A percentile compares a stretch with the other conserved stretches of the same genome.
These are phyloP conservation scores for Drosophila auraria DNA, from an alignment of 1,140 invertebrate species.

Conservation along the genomic window DNA sequence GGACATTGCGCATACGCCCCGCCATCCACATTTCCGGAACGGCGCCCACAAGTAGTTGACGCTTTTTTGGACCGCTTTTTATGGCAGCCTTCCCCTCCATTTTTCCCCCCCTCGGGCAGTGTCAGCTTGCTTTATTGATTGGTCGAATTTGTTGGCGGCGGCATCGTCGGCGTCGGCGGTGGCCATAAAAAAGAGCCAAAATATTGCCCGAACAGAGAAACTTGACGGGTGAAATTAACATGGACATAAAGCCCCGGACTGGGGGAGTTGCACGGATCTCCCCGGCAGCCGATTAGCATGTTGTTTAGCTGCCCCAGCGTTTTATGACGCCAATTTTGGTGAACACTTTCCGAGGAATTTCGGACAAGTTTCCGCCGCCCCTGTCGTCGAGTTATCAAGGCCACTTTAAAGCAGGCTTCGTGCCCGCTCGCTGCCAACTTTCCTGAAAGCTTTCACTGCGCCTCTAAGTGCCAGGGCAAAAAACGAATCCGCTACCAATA, in stretches of 20 bases:
- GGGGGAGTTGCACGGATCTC: constrained; percentile 8
- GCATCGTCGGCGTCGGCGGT: constrained; percentile 21
- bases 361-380: constrained; percentile 31
- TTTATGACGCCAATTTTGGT: constrained; percentile 53
- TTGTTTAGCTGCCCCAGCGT: constrained; percentile 30
- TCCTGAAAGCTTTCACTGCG: constrained; percentile 35
- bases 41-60: constrained; percentile 31
- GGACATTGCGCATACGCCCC: constrained; percentile 52
- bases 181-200: constrained; percentile 51
- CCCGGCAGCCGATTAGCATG: constrained; percentile 66
- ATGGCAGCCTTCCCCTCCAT: constrained; percentile 12
- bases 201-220: constrained; percentile 41
- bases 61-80: constrained; percentile 32
- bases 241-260: constrained; percentile 56
- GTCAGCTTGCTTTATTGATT: constrained; percentile 60
- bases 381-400: constrained; percentile 19
- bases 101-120: constrained; percentile 2
- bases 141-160: constrained; percentile 33
- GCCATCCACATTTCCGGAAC: constrained; percentile 4
- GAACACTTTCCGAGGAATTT: constrained; percentile 24
- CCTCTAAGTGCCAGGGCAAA: constrained; percentile 48
- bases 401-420: constrained; percentile 36
- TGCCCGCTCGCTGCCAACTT: constrained; percentile 14
- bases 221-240: constrained; percentile 66
- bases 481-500: constrained; percentile 57